Percentiles rank a stretch among this genome's conserved stretches.
These are phyloP conservation scores for Cricetomys ansorgei DNA, from an alignment of 2,113 vertebrate genomes.

Conservation along the genomic window DNA sequence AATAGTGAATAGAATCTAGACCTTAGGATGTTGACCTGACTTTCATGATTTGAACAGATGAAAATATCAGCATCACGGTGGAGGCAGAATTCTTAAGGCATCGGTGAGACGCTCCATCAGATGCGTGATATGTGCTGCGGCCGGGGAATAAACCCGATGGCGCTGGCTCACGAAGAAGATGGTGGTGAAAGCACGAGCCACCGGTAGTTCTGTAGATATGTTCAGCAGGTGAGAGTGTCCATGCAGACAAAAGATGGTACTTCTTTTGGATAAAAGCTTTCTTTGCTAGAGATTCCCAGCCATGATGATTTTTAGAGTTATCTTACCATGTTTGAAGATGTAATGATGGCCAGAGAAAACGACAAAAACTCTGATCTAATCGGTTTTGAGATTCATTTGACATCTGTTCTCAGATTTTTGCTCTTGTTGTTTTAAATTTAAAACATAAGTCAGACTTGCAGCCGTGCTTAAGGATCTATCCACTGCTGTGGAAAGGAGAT, in stretches of 20 bases:
- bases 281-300: not conserved
- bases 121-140: not conserved
- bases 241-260: not conserved
- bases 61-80: not conserved
- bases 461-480: not conserved
- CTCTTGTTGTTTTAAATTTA: not conserved
- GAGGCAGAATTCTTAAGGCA: not conserved
- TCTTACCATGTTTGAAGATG: not conserved
- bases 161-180: not conserved
- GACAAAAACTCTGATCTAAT: not conserved
- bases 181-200: not conserved
- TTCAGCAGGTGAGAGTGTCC: not conserved
- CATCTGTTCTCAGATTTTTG: not conserved
- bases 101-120: not conserved
- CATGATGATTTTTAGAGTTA: not conserved
- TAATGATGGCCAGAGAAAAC: constrained; percentile 10
- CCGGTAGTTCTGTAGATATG: not conserved
- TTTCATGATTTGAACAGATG: constrained; percentile 44
- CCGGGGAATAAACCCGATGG: not conserved
- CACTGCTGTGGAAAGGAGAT: not conserved
- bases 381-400: not conserved
- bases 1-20: not conserved
- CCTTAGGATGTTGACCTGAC: not conserved
- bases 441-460: not conserved
- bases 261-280: not conserved